Conservation (phyloP, 1,140 invertebrate species). For the Chironomus striatipennis region DNA sequence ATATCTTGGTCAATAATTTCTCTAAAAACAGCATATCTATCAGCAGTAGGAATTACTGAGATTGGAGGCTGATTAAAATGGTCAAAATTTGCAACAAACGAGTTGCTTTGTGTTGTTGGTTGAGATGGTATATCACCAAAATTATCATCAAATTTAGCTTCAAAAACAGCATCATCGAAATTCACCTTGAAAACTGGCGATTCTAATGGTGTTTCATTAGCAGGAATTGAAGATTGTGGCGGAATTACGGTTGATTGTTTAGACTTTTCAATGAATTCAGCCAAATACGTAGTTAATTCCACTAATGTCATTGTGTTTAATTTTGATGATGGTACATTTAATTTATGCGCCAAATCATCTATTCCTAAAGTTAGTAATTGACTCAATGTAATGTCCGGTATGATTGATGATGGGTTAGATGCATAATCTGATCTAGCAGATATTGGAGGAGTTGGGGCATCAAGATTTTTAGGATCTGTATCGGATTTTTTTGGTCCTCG, state of each 20-base stretch:
- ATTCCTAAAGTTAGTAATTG: slow-evolving; percentile 73
- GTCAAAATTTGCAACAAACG: slow-evolving; percentile 53
- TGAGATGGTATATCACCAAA: slow-evolving; percentile 36
- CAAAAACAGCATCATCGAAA: slow-evolving; percentile 43
- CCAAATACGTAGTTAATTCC: slow-evolving; percentile 69
- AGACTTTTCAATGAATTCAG: slow-evolving; percentile 50
- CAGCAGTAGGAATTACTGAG: slow-evolving; percentile 45
- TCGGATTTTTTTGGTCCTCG: slow-evolving; percentile 36
- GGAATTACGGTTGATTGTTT: slow-evolving; percentile 33
- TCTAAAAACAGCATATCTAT: slow-evolving; percentile 76
- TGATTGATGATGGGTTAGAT: slow-evolving; percentile 31
- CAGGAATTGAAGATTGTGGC: background rate
- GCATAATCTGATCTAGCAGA: slow-evolving; percentile 30
- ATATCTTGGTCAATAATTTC: slow-evolving; percentile 68
- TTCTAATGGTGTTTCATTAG: background rate
- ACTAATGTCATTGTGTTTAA: slow-evolving; percentile 77
- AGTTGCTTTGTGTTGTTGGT: slow-evolving; percentile 28
- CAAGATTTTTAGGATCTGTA: slow-evolving; percentile 30
- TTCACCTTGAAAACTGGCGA: slow-evolving; percentile 46
- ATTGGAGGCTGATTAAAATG: slow-evolving; percentile 43
- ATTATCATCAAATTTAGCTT: slow-evolving; percentile 50
- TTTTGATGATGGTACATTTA: slow-evolving; percentile 64
- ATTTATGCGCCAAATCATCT: slow-evolving; percentile 61
- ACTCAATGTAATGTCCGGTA: slow-evolving; percentile 65
- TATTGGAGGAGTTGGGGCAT: slow-evolving; percentile 32